phyloP scores from a whole-genome alignment of 2,888 invertebrate species.

The Desoria tigrina region DNA sequence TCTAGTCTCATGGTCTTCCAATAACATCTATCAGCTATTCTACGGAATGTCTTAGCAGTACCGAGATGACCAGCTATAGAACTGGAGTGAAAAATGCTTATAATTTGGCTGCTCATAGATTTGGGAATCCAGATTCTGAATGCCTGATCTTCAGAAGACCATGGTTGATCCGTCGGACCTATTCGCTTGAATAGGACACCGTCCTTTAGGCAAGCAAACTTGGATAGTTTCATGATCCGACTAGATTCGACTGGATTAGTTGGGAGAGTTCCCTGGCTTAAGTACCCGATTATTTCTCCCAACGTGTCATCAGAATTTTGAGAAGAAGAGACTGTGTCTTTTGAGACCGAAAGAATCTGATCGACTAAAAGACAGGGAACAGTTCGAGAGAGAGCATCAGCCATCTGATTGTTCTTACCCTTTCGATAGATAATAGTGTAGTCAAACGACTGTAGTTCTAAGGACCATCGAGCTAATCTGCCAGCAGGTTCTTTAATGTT shows the following conservation, averaged over 20 bases:
- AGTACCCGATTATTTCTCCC: too few species aligned
- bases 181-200: not conserved
- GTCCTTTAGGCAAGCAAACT: too few species aligned
- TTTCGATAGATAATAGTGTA: slow-evolving; percentile 18
- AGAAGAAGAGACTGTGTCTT: too few species aligned
- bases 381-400: slow-evolving; percentile 15
- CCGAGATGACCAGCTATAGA: slow-evolving; percentile 5
- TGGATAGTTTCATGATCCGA: too few species aligned
- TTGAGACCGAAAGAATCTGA: too few species aligned
- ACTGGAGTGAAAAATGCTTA: too few species aligned
- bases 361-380: too few species aligned
- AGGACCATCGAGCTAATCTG: slow-evolving; percentile 14
- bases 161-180: not conserved
- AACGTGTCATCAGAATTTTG: too few species aligned
- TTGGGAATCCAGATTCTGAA: not conserved
- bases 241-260: too few species aligned
- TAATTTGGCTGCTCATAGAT: not conserved
- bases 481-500: slow-evolving; percentile 13
- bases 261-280: too few species aligned
- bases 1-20: not conserved
- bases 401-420: slow-evolving; percentile 7
- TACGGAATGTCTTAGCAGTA: not conserved
- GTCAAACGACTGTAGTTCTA: slow-evolving; percentile 23
- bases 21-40: not conserved
- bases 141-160: not conserved